A percentile compares a stretch with the other conserved stretches of the same genome.
phyloP scores from a whole-genome alignment of 2,888 invertebrate species.

The Callinectes sapidus region DNA sequence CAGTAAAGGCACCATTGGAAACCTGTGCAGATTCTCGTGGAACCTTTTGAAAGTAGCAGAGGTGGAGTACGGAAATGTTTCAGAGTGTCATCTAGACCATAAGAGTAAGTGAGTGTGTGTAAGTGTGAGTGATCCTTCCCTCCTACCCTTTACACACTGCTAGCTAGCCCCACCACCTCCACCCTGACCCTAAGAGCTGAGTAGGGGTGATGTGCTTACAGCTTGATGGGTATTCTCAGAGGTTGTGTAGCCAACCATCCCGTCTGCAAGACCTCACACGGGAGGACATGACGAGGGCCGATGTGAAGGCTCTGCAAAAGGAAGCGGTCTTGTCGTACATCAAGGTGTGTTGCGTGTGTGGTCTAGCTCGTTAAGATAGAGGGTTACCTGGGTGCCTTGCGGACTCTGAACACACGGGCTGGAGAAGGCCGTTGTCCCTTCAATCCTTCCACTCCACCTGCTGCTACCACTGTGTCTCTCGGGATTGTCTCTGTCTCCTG shows the following conservation, averaged over 20 bases:
- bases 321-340: slow-evolving; percentile 75
- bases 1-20: no score
- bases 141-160: neutral
- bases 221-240: slow-evolving; percentile 66
- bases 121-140: neutral
- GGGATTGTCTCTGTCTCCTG: neutral
- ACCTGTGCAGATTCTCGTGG: no score
- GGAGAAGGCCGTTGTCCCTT: slow-evolving; percentile 3
- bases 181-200: neutral
- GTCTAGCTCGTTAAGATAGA: slow-evolving; percentile 23
- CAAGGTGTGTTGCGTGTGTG: slow-evolving; percentile 73
- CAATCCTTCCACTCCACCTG: neutral
- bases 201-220: slow-evolving; percentile 60
- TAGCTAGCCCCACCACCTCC: neutral
- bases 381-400: slow-evolving; percentile 12
- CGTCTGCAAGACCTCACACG: slow-evolving; percentile 62
- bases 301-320: slow-evolving; percentile 74
- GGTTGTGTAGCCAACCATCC: slow-evolving; percentile 58
- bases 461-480: neutral
- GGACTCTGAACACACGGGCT: neutral
- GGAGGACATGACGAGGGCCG: slow-evolving; percentile 67
- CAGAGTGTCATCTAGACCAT: no score
- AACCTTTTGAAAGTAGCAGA: no score
- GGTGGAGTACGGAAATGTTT: no score
- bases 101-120: neutral